Evolutionary conservation across 1,140 invertebrate species (phyloP), one percentile per base, ranked within the genome.

Genomic region (Euborellia annulipes): DNA sequence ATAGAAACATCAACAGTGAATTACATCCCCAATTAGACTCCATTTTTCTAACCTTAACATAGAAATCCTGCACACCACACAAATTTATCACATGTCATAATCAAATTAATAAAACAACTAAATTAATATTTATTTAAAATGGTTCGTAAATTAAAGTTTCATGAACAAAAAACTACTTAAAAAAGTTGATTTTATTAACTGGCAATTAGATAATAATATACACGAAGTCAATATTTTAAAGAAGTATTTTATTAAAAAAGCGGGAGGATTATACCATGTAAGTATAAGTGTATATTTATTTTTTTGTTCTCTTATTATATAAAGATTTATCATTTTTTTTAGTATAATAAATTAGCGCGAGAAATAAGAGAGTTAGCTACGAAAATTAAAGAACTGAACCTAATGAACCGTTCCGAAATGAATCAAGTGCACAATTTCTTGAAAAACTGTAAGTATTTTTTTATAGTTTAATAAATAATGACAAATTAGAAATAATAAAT

Each of bases 111-210:
- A n/a, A n/a, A n/a, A n/a, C n/a, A n/a, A n/a, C n/a, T n/a, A 27
- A 27, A 27, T 6, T 27, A 27, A 27, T 6, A 27, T 11, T 4
- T 27, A 6, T 27, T 27, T 16, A 78, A 73, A 63, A 96, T 95
- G 88, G 90, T 98, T 11, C 73, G 94, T 56, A 97, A 97, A 78
- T 68, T 99, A 34, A 96, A 95, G 70, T 93, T 74, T 75, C 93
- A 98, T 62, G 95, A 99, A 63, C 78, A 96, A 58, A 98, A n/a
- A 98, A 62, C 65, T 99, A 16, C 66, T 98, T 0, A 98, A 97
- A 60, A 98, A 98, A 65, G 91, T 98, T 39, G 93, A 98, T 67
- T 98, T 98, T 58, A 88, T 98, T 57, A 86, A 86, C 41, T 98
- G 95, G 95, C 78, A 93, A 64, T 78, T 85, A 0, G 93, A 97